Evolutionary conservation across 30 jellyfish, hydroid and myxozoan genomes (phyloP).

Genomic region (Catostylus mosaicus): DNA sequence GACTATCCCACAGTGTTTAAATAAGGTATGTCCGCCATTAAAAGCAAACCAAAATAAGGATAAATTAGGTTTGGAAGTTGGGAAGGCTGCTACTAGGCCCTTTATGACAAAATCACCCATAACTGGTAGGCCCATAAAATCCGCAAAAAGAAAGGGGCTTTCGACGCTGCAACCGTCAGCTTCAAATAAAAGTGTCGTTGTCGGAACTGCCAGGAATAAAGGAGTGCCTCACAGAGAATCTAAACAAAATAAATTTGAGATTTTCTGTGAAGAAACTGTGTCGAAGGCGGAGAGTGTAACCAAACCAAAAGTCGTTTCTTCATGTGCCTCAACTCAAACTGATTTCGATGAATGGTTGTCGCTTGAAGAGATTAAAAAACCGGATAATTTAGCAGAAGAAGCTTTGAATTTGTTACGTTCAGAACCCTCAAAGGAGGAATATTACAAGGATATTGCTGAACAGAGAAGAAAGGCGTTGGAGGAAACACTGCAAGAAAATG

Average conservation of each 20-base stretch:
- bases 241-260: constrained; percentile 42
- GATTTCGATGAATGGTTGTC: constrained; percentile 69
- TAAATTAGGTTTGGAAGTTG: neutral
- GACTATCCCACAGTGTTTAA: constrained; percentile 44
- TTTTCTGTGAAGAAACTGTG: constrained; percentile 25
- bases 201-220: constrained; percentile 29
- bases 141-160: constrained; percentile 73
- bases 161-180: constrained; percentile 88
- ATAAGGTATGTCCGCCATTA: constrained; percentile 42
- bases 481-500: constrained; percentile 86
- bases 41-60: neutral
- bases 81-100: constrained; percentile 32
- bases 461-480: constrained; percentile 89
- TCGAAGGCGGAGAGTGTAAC: neutral
- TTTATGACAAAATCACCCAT: constrained; percentile 37
- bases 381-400: constrained; percentile 73
- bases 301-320: neutral
- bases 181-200: constrained; percentile 46
- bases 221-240: neutral
- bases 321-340: constrained; percentile 46
- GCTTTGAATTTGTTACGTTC: constrained; percentile 80
- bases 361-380: constrained; percentile 18
- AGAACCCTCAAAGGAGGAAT: constrained; percentile 73
- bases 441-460: constrained; percentile 83
- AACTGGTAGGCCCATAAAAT: constrained; percentile 32